Evolutionary conservation across 2,888 invertebrate species (phyloP).

Genomic region (Eremobia ochroleuca): DNA sequence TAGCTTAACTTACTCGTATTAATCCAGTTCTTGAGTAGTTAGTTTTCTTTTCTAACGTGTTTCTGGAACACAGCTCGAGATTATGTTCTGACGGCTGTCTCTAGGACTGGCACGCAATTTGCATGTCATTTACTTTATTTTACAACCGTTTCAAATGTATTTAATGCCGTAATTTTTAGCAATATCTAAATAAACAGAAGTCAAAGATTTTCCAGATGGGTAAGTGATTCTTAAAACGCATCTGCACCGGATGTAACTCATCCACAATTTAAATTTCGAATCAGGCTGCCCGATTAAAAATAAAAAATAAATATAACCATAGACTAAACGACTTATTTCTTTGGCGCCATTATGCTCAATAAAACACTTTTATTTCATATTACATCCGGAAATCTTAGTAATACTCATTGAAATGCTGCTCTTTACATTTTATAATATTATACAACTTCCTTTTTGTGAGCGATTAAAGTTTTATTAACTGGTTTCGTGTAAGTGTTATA

Average conservation of each 20-base stretch:
- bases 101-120: background rate
- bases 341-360: constrained; percentile 67
- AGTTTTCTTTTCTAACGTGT: background rate
- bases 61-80: background rate
- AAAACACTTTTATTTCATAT: constrained; percentile 66
- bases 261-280: constrained; percentile 49
- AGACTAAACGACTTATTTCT: constrained; percentile 63
- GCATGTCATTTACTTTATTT: background rate
- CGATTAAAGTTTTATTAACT: constrained; percentile 62
- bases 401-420: constrained; percentile 65
- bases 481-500: constrained; percentile 54
- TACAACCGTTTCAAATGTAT: background rate
- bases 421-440: constrained; percentile 58
- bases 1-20: background rate
- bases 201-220: constrained; percentile 3
- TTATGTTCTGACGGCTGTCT: constrained; percentile 5
- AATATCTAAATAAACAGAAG: constrained; percentile 28
- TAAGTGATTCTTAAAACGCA: constrained; percentile 41
- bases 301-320: constrained; percentile 56
- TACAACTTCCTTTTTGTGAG: constrained; percentile 63
- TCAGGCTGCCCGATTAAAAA: constrained; percentile 36
- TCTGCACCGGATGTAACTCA: constrained; percentile 32
- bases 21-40: background rate
- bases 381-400: constrained; percentile 64
- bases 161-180: constrained; percentile 1